Conservation (phyloP, 35 echinoderm and acorn worm species). For the Apostichopus californicus region DNA sequence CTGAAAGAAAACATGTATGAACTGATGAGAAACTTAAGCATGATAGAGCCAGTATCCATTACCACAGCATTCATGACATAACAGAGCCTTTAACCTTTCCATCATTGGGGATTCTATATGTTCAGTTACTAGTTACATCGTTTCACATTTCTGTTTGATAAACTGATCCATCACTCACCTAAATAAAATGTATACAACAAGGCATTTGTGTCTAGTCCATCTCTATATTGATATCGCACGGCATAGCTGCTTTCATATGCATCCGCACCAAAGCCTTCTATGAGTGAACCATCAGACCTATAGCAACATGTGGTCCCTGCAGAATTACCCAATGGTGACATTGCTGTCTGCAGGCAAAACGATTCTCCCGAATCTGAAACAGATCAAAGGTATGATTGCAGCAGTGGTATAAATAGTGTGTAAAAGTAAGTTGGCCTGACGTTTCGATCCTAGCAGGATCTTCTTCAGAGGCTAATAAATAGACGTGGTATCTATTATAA, state of each 20-base stretch:
- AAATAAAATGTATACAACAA: background rate
- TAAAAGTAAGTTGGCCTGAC: too few species aligned
- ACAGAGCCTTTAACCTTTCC: too few species aligned
- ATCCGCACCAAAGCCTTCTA: conserved; percentile 66
- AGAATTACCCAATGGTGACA: conserved; percentile 42
- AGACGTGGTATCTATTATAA: too few species aligned
- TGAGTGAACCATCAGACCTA: conserved; percentile 67
- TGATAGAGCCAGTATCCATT: too few species aligned
- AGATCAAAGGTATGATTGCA: background rate
- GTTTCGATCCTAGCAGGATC: too few species aligned
- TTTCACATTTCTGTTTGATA: too few species aligned
- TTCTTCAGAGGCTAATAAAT: too few species aligned
- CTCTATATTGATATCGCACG: conserved; percentile 30
- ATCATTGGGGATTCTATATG: background rate
- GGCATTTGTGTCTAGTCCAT: background rate
- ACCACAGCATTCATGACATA: too few species aligned
- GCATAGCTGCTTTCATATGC: conserved; percentile 63
- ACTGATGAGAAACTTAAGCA: too few species aligned
- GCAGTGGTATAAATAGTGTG: background rate
- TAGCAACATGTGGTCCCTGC: conserved; percentile 88
- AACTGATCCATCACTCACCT: background rate
- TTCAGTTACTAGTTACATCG: background rate
- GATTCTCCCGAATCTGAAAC: conserved; percentile 34
- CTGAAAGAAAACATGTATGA: too few species aligned
- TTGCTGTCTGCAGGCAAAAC: conserved; percentile 68